Evolutionary conservation across 2,113 vertebrate genomes (phyloP).

Genomic region (Daubentonia madagascariensis): DNA sequence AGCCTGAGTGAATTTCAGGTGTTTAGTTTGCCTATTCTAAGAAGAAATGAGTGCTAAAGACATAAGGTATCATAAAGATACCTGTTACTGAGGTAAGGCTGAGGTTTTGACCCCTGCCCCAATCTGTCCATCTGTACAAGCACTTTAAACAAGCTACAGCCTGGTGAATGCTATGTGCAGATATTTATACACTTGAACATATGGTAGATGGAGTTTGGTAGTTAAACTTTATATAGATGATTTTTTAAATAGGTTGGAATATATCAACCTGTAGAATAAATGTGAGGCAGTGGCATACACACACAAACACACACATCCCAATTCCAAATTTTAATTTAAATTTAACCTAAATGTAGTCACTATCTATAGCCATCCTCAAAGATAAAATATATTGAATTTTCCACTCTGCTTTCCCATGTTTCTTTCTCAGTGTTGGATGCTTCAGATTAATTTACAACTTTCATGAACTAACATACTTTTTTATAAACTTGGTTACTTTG

Average conservation of each 20-base stretch:
- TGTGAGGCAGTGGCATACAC: not conserved
- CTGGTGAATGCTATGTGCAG: not conserved
- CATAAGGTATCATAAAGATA: not conserved
- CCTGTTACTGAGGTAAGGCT: not conserved
- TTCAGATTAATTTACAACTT: not conserved
- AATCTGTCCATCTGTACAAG: not conserved
- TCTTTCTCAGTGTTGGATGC: not conserved
- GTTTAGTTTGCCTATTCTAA: not conserved
- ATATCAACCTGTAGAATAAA: not conserved
- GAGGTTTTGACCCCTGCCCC: not conserved
- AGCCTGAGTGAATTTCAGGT: not conserved
- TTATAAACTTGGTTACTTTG: not conserved
- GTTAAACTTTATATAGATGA: not conserved
- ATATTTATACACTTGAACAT: not conserved
- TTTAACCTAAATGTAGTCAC: not conserved
- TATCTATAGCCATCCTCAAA: not conserved
- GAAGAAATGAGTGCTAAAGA: not conserved
- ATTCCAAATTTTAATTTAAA: conserved; percentile 16
- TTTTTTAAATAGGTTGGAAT: not conserved
- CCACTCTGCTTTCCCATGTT: not conserved
- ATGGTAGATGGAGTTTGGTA: not conserved
- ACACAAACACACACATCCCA: not conserved
- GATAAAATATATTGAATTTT: not conserved
- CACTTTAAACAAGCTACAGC: not conserved
- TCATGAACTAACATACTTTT: not conserved